Conservation (phyloP, 2,888 invertebrate species). For the Drosophila nr. perissopoda region DNA sequence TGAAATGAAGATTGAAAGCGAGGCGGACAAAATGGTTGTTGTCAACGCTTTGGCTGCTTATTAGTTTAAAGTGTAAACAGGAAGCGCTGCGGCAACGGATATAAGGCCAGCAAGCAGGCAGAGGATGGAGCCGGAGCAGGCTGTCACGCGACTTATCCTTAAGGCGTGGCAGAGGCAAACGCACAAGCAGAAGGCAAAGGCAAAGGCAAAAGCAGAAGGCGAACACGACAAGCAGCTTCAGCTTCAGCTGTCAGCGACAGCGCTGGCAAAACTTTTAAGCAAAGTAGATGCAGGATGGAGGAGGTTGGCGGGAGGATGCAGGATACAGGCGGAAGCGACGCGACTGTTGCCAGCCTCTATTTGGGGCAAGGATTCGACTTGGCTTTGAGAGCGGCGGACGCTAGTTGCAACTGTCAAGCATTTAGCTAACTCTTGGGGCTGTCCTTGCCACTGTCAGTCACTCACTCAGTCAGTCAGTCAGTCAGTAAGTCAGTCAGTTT, state of each 20-base stretch:
- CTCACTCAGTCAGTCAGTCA: constrained; percentile 30
- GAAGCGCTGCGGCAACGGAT: constrained; percentile 76
- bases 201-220: constrained; percentile 2
- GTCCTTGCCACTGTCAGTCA: constrained; percentile 42
- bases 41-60: constrained; percentile 55
- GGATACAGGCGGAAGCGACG: constrained; percentile 20
- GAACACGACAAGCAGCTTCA: constrained; percentile 47
- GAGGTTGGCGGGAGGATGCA: constrained; percentile 5
- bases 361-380: constrained; percentile 5
- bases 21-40: constrained; percentile 40
- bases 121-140: neutral
- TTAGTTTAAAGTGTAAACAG: constrained; percentile 78
- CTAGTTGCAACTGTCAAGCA: constrained; percentile 73
- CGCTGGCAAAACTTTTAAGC: constrained; percentile 60
- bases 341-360: constrained; percentile 27
- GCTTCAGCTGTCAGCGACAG: constrained; percentile 65
- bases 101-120: constrained; percentile 46
- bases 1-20: constrained; percentile 68
- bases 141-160: constrained; percentile 4
- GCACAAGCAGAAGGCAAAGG: neutral
- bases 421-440: constrained; percentile 75
- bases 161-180: neutral
- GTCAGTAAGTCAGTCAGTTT: constrained; percentile 15
- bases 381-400: constrained; percentile 14
- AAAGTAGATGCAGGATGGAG: neutral